phyloP scores from a whole-genome alignment of 2,888 invertebrate genomes.

The Ormia ochracea region DNA sequence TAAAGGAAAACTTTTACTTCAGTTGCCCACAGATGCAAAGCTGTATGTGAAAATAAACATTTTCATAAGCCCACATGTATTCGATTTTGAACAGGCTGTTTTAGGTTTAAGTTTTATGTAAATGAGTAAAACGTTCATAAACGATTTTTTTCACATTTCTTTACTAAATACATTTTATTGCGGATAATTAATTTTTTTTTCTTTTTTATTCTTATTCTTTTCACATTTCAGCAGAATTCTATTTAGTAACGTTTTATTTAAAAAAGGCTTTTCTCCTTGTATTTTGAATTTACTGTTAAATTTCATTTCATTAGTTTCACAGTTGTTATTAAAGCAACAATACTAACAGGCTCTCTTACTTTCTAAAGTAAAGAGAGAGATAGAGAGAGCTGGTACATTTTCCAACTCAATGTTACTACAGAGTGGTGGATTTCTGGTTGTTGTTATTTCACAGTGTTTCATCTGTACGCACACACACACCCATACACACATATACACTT shows the following conservation, averaged over 20 bases:
- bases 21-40: no score
- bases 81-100: no score
- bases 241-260: constrained; percentile 9
- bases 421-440: constrained; percentile 41
- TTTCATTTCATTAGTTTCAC: neutral
- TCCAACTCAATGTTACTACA: neutral
- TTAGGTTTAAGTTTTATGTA: no score
- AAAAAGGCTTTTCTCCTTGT: constrained; percentile 8
- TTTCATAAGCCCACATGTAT: no score
- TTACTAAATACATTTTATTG: no score
- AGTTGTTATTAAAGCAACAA: neutral
- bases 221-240: neutral
- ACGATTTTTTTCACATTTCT: no score
- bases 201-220: no score
- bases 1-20: no score
- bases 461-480: constrained; percentile 4
- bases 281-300: neutral
- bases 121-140: no score
- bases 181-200: no score
- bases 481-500: constrained; percentile 17
- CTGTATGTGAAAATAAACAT: no score
- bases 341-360: neutral
- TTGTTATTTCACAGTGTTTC: neutral
- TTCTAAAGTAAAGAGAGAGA: neutral
- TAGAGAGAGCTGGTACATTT: neutral